These are phyloP conservation scores for Monopis laevigella DNA, from an alignment of 2,888 invertebrate genomes.

Conservation along the genomic window DNA sequence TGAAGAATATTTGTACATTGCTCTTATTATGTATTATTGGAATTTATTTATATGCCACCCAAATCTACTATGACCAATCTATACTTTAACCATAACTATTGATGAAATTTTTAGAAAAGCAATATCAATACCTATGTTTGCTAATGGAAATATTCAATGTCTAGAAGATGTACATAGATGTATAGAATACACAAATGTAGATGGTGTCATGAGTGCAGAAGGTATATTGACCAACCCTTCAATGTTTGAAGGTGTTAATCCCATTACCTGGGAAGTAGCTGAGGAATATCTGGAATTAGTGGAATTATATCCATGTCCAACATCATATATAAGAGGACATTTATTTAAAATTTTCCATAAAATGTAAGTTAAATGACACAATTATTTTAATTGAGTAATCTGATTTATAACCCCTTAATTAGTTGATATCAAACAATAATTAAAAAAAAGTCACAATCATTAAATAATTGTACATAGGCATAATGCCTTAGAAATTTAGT, in stretches of 20 bases:
- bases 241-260: slow-evolving; percentile 80
- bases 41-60: too few relatives aligned
- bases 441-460: too few relatives aligned
- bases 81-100: neutral
- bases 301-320: slow-evolving; percentile 84
- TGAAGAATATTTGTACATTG: too few relatives aligned
- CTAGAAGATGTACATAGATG: slow-evolving; percentile 87
- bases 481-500: too few relatives aligned
- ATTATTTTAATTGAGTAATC: too few relatives aligned
- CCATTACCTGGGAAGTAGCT: slow-evolving; percentile 91
- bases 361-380: slow-evolving; percentile 76
- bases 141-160: slow-evolving; percentile 97
- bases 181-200: slow-evolving; percentile 82
- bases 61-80: neutral
- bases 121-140: slow-evolving; percentile 92
- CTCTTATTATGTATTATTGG: too few relatives aligned
- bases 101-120: slow-evolving; percentile 70
- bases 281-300: slow-evolving; percentile 87
- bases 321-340: slow-evolving; percentile 93
- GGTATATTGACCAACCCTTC: slow-evolving; percentile 98
- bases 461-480: too few relatives aligned
- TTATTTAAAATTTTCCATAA: slow-evolving; percentile 97
- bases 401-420: too few relatives aligned
- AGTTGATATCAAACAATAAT: too few relatives aligned
- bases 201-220: slow-evolving; percentile 92